Conservation (phyloP, 2,797 vertebrate genomes). For the Moxostoma hubbsi region DNA sequence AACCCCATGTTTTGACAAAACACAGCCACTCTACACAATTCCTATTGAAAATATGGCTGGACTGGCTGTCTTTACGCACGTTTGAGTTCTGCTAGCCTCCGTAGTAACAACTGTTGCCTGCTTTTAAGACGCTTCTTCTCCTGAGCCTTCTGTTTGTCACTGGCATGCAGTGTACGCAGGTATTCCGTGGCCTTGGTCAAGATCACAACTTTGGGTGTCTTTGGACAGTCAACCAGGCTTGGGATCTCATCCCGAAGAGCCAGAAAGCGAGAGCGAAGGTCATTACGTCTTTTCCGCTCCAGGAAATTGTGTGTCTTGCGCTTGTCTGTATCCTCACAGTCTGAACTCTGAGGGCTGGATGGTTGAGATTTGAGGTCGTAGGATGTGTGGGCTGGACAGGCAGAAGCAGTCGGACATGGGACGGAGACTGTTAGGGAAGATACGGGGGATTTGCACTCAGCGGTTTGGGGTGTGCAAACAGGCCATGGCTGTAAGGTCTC, state of each 20-base stretch:
- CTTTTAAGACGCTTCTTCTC: conserved; percentile 89
- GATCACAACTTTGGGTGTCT: conserved; percentile 95
- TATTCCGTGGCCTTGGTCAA: conserved; percentile 92
- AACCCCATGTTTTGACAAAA: conserved; percentile 17
- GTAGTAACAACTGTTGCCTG: conserved; percentile 85
- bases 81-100: conserved; percentile 86
- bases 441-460: conserved; percentile 67
- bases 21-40: conserved; percentile 6
- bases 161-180: conserved; percentile 81
- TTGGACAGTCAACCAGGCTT: conserved; percentile 85
- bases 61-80: conserved; percentile 71
- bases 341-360: conserved; percentile 75
- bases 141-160: conserved; percentile 85
- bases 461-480: conserved; percentile 65
- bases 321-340: conserved; percentile 88
- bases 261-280: conserved; percentile 91
- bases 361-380: conserved; percentile 81
- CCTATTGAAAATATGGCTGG: conserved; percentile 24
- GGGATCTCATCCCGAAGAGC: conserved; percentile 91
- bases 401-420: conserved; percentile 45
- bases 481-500: conserved; percentile 68
- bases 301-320: conserved; percentile 95
- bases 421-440: conserved; percentile 67
- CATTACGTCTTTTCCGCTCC: conserved; percentile 93
- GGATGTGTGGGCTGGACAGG: conserved; percentile 57